Evolutionary conservation across 2,797 vertebrate species (phyloP).

Genomic region (Phalloptychus januarius): DNA sequence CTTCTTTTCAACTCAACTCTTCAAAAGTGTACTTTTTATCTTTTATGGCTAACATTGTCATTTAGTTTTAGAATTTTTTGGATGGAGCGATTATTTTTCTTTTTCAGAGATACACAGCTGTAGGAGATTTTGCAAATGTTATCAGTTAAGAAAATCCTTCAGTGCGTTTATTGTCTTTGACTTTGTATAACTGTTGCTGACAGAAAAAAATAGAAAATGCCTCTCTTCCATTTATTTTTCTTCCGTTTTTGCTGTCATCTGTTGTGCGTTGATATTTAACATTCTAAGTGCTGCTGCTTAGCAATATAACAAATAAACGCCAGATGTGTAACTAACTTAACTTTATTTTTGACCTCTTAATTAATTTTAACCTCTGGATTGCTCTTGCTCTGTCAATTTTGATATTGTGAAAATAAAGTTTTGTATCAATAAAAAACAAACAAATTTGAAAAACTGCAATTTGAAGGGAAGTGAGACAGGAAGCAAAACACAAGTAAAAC

Average conservation of each 20-base stretch:
- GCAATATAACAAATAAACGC: slow-evolving; percentile 31
- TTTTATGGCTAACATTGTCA: slow-evolving; percentile 42
- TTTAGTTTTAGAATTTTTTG: slow-evolving; percentile 60
- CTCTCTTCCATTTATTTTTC: slow-evolving; percentile 29
- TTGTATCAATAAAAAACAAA: slow-evolving; percentile 85
- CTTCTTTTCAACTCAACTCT: slow-evolving; percentile 4
- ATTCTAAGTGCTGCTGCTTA: slow-evolving; percentile 45
- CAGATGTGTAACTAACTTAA: slow-evolving; percentile 35
- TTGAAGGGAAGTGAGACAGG: too few species aligned
- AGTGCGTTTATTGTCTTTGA: slow-evolving; percentile 41
- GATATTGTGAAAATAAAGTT: slow-evolving; percentile 88
- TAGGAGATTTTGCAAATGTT: slow-evolving; percentile 41
- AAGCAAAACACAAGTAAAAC: too few species aligned
- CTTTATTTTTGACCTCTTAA: slow-evolving; percentile 57
- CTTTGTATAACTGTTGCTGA: slow-evolving; percentile 63
- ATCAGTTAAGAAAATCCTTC: slow-evolving; percentile 53
- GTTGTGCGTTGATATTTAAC: slow-evolving; percentile 62
- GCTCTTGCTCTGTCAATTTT: slow-evolving; percentile 82
- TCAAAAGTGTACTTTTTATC: slow-evolving; percentile 42
- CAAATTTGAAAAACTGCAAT: too few species aligned
- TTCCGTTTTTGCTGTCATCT: slow-evolving; percentile 39
- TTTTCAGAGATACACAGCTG: slow-evolving; percentile 46
- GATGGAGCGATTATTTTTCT: slow-evolving; percentile 23
- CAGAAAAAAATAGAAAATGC: slow-evolving; percentile 43
- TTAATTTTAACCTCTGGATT: slow-evolving; percentile 73